Conservation (phyloP, 2,888 invertebrate genomes). For the Amblyjoppa fuscipennis region DNA sequence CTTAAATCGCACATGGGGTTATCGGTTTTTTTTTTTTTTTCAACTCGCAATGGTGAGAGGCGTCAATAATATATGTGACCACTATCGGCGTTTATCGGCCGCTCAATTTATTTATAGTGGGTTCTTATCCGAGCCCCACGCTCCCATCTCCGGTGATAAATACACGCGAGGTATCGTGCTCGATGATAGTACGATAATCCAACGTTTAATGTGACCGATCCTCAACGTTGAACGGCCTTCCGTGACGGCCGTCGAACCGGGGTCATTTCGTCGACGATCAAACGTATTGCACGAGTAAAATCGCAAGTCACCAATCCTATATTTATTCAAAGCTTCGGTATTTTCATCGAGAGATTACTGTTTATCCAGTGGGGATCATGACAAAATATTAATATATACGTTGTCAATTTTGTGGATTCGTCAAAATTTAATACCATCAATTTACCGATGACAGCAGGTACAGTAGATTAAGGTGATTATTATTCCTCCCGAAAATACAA, state of each 20-base stretch:
- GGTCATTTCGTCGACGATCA: conserved; percentile 35
- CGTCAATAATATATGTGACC: background rate
- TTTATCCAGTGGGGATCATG: background rate
- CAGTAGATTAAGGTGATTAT: background rate
- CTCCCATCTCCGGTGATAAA: conserved; percentile 5
- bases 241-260: conserved; percentile 39
- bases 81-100: background rate
- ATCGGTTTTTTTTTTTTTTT: background rate
- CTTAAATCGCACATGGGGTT: background rate
- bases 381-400: background rate
- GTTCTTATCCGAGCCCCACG: background rate
- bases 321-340: background rate
- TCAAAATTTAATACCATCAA: background rate
- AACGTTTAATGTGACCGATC: conserved; percentile 41
- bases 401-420: background rate
- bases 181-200: conserved; percentile 44
- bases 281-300: conserved; percentile 47
- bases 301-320: background rate
- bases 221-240: conserved; percentile 35
- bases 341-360: background rate
- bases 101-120: conserved; percentile 6
- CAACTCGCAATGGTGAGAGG: background rate
- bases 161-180: conserved; percentile 16
- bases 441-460: too few relatives aligned
- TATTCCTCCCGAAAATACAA: background rate